Percentiles rank a stretch among this genome's conserved stretches.
Conservation (phyloP, 2,888 invertebrate species). For the Anoplius nigerrimus region DNA sequence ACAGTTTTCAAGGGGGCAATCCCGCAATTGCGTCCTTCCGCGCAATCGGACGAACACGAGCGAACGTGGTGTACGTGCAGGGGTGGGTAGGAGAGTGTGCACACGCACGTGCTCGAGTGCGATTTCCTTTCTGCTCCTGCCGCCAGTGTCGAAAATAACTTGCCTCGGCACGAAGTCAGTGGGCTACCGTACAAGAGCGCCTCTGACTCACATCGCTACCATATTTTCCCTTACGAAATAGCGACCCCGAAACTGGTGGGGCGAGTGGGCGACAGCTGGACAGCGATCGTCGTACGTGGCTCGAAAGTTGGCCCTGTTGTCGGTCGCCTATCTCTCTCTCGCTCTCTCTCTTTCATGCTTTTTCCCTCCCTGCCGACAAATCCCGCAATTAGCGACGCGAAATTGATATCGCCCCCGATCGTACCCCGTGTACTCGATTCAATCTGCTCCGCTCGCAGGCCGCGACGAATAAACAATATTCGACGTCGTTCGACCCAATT, state of each 20-base stretch:
- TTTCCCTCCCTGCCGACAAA: too few relatives aligned
- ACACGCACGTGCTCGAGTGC: conserved; percentile 23
- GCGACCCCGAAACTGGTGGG: background rate
- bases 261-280: background rate
- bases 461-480: too few relatives aligned
- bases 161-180: conserved; percentile 1
- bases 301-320: background rate
- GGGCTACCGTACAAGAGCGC: background rate
- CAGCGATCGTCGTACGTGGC: too few relatives aligned
- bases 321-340: conserved; percentile 10
- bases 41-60: background rate
- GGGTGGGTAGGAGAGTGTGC: background rate
- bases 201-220: too few relatives aligned
- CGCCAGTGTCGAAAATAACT: conserved; percentile 20
- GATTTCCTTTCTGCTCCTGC: conserved; percentile 14
- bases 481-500: too few relatives aligned
- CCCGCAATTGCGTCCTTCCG: too few relatives aligned
- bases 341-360: conserved; percentile 13
- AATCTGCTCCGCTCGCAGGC: conserved; percentile 4
- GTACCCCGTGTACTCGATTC: background rate
- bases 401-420: too few relatives aligned
- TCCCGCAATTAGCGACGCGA: too few relatives aligned
- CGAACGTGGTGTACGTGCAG: background rate
- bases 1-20: too few relatives aligned
- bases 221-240: too few relatives aligned